Percentiles rank a stretch among this genome's conserved stretches.
Conservation (phyloP, 2,113 vertebrate species). For the Rhinichthys klamathensis region DNA sequence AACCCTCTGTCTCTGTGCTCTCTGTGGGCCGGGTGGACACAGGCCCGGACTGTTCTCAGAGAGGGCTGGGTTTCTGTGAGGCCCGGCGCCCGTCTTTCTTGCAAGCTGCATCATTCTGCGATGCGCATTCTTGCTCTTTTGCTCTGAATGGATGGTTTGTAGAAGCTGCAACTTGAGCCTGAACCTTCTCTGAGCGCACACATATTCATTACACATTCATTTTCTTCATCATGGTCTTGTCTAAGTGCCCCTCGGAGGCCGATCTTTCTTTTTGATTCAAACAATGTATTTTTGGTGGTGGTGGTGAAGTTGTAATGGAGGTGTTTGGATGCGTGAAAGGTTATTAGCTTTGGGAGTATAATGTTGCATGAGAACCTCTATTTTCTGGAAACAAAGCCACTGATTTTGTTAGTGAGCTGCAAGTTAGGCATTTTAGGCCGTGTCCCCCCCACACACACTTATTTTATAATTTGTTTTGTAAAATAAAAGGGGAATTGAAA, state of each 20-base stretch:
- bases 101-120: background rate
- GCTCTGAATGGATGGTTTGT: slow-evolving; percentile 12
- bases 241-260: background rate
- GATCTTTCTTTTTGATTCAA: background rate
- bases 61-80: background rate
- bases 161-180: slow-evolving; percentile 39
- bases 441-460: background rate
- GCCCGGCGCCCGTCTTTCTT: background rate
- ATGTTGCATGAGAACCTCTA: background rate
- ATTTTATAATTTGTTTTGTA: background rate
- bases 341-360: slow-evolving; percentile 22
- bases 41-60: slow-evolving; percentile 33
- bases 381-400: slow-evolving; percentile 4
- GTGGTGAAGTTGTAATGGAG: background rate
- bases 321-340: slow-evolving; percentile 1
- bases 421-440: background rate
- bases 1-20: slow-evolving; percentile 18
- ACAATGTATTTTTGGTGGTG: background rate
- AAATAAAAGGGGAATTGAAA: background rate
- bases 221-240: slow-evolving; percentile 1
- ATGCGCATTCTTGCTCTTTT: slow-evolving; percentile 32
- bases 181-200: background rate
- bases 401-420: background rate
- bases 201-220: slow-evolving; percentile 10
- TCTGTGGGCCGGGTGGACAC: slow-evolving; percentile 34